Base-by-base conservation (phyloP, 2,888 invertebrate genomes). In the Drosophila greeni region DNA sequence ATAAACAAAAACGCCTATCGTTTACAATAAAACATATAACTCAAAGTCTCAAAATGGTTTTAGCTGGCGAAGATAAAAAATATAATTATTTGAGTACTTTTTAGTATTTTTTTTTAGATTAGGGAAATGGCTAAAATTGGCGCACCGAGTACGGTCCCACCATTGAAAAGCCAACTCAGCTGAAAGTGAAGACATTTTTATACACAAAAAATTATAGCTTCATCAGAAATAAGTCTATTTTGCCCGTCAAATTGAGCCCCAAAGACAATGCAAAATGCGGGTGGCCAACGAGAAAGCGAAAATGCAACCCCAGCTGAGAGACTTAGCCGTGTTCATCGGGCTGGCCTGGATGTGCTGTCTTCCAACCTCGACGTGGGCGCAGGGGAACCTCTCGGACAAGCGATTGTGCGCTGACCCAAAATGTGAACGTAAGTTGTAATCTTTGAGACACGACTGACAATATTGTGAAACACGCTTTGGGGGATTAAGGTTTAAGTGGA, bases 351-450 rank as follows among this genome's bases (percentile, higher is more conserved):
- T 42, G 16, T 61, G 66, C 23, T 74, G 75, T 75, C 77, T 82
- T 73, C 75, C 84, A 68, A 65, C 70, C 57, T 66, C 23, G 60
- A 67, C 67, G 67, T 67, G 67, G 67, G 67, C 67, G 45, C 45
- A 31, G 18, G 36, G 53, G 34, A 57, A 79, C 88, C 89, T 92
- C 82, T 93, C 94, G 57, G 92, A 94, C 86, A 92, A 92, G 88
- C 91, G 93, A 83, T 89, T 91, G 85, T 95, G 95, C 91, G 93
- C 90, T 76, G 92, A 95, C 89, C 88, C 90, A 87, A 88, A 92
- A 86, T 95, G 95, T 88, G 91, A 91, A 88, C 91, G 95, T 95
- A 90, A 87, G 86, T 62, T 54, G 53, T 54, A 64, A 64, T 64
- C 62, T 61, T 9, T 12, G 16, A 39, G 24, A 24, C 39, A 51